Base-by-base conservation (phyloP, 2,888 invertebrate genomes). In the Noctuana brunneofusca region DNA sequence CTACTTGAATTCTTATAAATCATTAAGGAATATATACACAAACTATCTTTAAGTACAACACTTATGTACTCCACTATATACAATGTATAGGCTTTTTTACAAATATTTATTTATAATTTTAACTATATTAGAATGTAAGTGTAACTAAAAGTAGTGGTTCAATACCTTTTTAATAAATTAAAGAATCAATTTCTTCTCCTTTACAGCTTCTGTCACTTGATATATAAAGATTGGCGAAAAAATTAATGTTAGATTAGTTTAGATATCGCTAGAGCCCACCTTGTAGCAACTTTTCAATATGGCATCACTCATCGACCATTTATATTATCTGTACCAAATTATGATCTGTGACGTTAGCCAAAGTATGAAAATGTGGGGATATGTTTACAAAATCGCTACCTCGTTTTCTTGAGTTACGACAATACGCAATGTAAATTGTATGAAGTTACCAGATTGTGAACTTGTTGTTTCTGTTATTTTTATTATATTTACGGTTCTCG, bases 261-360 rank as follows among this genome's bases (percentile, higher is more conserved):
- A 89, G 88, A 78, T 79, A 80, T 84, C 89, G 89, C 89, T 89
- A 90, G 89, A 83, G 69, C 82, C 85, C 84, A 83, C 82, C 83
- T 66, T 64, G 64, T 59, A 63, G 46, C 50, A 64, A 32, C 27
- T 46, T 48, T 57, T 65, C 53, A 46, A 56, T 64, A 64, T 22
- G 55, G 41, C 62, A 64, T 63, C 53, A 52, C 46, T 46, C 38
- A 55, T 63, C 41, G 20, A 30, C 50, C 30, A 32, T n/a, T 24
- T 49, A 35, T n/a, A 49, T 49, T 27, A 49, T 24, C 11, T 57
- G 6, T 57, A 57, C 32, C 58, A 27, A 58, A 27, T 53, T 53
- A 22, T 52, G 35, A 55, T 60, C 54, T 55, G 65, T 65, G 48
- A 66, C 58, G 48, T 62, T 66, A 64, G 62, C 68, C 67, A 65